Conservation (phyloP, 2,888 invertebrate genomes). For the Tenthredo amoena region DNA sequence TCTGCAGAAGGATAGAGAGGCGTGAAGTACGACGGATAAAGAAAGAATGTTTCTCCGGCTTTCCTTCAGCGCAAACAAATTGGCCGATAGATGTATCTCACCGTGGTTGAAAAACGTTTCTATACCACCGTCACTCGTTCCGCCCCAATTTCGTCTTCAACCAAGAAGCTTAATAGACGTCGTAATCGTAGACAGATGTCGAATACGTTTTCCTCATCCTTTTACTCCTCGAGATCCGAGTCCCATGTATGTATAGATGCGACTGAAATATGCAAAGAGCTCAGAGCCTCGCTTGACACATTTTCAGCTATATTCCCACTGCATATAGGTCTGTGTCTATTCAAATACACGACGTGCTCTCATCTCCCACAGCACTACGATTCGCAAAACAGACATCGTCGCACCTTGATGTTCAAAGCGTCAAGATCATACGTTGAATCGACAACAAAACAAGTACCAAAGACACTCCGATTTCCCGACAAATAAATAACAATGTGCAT, state of each 20-base stretch:
- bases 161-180: slow-evolving; percentile 37
- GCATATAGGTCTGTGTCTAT: not conserved
- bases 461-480: not conserved
- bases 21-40: slow-evolving; percentile 45
- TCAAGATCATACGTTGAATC: slow-evolving; percentile 14
- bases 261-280: slow-evolving; percentile 45
- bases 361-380: slow-evolving; percentile 1
- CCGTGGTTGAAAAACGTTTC: slow-evolving; percentile 33
- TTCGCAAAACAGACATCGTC: slow-evolving; percentile 21
- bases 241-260: not conserved
- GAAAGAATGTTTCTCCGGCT: slow-evolving; percentile 40
- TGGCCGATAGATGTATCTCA: slow-evolving; percentile 36
- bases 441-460: not conserved
- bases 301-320: not conserved
- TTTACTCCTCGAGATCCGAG: not conserved
- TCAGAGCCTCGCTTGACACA: slow-evolving; percentile 19
- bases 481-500: not conserved
- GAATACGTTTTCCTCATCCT: slow-evolving; percentile 11
- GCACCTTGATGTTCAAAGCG: slow-evolving; percentile 42
- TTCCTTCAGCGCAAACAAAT: slow-evolving; percentile 50
- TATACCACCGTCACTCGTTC: slow-evolving; percentile 33
- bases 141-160: slow-evolving; percentile 42
- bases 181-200: slow-evolving; percentile 48
- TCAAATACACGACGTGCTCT: not conserved
- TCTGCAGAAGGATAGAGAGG: slow-evolving; percentile 40